Base-by-base conservation (phyloP, 2,888 invertebrate genomes). In the Meteorus cinctellus region DNA sequence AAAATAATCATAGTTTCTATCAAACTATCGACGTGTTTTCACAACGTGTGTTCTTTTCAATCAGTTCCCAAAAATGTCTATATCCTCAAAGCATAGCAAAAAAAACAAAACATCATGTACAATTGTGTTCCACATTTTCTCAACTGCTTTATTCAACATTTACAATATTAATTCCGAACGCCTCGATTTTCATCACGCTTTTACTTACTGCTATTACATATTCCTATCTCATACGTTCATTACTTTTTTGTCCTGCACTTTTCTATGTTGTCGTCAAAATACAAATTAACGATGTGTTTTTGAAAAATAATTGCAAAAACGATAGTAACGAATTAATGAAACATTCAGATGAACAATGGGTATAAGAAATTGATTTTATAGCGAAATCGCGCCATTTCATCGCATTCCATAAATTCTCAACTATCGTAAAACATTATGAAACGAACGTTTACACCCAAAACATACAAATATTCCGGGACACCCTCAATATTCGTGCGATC, bases 1-100 rank as follows among this genome's bases (percentile, higher is more conserved):
- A 27, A 24, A 89, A 90, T 90, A 89, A 90, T 90, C 89, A 90
- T 90, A 90, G 90, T 90, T 90, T 89, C 88, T 89, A 89, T 89
- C 87, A 89, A 89, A 89, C 79, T 83, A 84, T 34, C 63, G 69
- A 71, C 68, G 74, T 78, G 55, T 55, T 19, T 65, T 78, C 68
- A 55, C 60, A 70, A 75, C 60, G 67, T 72, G 79, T 81, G 68
- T 80, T 63, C 45, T 73, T 77, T 74, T 78, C 76, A 55, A 78
- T 72, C 66, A 74, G 70, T 60, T 63, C 76, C 76, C 29, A 48
- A 73, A 41, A 41, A 73, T 66, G 8, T 36, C 19, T 69, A n/a
- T n/a, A 29, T 65, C 65, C 65, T 65, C n/a, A 16, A 14, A 59
- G 24, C 59, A 29, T 63, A 34, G 31, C 24, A 65, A 27, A 59